Evolutionary conservation across 2,888 invertebrate species (phyloP).

Genomic region (Drosophila atripex): DNA sequence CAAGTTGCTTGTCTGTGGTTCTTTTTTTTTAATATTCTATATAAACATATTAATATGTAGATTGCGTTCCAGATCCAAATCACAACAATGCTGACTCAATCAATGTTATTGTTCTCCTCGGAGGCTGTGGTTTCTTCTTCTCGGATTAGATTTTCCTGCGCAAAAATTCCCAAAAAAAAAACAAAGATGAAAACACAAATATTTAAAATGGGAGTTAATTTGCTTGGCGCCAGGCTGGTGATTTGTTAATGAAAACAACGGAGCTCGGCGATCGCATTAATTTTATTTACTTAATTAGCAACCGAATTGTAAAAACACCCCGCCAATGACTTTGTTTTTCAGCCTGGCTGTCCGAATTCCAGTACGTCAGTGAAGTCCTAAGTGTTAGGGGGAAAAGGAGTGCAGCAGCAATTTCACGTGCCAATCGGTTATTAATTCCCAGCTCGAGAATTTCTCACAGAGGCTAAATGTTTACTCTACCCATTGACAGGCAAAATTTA

Average conservation of each 20-base stretch:
- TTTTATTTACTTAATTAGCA: constrained; percentile 70
- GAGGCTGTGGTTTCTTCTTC: constrained; percentile 39
- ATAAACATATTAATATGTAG: constrained; percentile 57
- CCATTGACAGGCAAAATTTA: constrained; percentile 23
- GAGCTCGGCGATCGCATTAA: constrained; percentile 55
- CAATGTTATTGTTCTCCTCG: constrained; percentile 43
- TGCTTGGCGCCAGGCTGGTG: constrained; percentile 67
- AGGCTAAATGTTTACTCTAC: constrained; percentile 17
- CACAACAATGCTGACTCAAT: constrained; percentile 58
- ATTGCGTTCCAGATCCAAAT: constrained; percentile 52
- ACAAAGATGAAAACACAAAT: constrained; percentile 26
- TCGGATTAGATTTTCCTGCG: constrained; percentile 57
- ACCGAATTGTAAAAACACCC: constrained; percentile 56
- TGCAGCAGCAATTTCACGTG: constrained; percentile 8
- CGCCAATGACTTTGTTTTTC: constrained; percentile 45
- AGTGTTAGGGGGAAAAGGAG: neutral
- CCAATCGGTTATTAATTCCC: constrained; percentile 10
- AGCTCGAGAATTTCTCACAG: neutral
- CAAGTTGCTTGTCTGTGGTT: constrained; percentile 46
- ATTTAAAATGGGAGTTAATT: constrained; percentile 66
- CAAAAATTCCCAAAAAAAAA: constrained; percentile 20
- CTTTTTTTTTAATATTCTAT: constrained; percentile 12
- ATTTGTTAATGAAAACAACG: constrained; percentile 63
- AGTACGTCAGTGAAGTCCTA: constrained; percentile 8
- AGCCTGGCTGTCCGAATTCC: neutral